Evolutionary conservation across 2,888 invertebrate species (phyloP).

Genomic region (Linyphia triangularis): DNA sequence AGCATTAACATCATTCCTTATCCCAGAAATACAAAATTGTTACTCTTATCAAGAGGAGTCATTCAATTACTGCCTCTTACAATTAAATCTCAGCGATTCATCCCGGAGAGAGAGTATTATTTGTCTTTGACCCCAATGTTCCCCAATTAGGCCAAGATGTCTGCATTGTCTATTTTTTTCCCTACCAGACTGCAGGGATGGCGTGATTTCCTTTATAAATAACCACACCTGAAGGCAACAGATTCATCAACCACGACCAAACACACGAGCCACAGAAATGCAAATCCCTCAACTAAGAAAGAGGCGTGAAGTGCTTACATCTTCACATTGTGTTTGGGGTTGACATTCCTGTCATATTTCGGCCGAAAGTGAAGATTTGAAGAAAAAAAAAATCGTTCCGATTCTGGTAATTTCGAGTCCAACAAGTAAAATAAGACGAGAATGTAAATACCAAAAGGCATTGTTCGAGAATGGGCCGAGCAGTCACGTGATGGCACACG

Average conservation of each 20-base stretch:
- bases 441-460: neutral
- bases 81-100: neutral
- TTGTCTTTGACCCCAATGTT: neutral
- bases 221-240: neutral
- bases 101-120: neutral
- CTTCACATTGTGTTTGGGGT: neutral
- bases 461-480: neutral
- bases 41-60: too few species aligned
- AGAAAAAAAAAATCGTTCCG: neutral
- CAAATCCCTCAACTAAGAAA: neutral
- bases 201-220: conserved; percentile 49
- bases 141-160: conserved; percentile 1
- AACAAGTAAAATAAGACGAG: neutral
- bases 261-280: neutral
- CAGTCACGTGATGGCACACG: neutral
- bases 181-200: neutral
- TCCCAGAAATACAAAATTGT: too few species aligned
- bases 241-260: neutral
- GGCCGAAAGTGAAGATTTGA: neutral
- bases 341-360: neutral
- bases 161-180: conserved; percentile 6
- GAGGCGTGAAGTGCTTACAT: neutral
- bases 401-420: neutral
- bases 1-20: too few species aligned
- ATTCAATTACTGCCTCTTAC: too few species aligned